Base-by-base conservation (phyloP, 2,888 invertebrate genomes). In the Drosophila demipolita region DNA sequence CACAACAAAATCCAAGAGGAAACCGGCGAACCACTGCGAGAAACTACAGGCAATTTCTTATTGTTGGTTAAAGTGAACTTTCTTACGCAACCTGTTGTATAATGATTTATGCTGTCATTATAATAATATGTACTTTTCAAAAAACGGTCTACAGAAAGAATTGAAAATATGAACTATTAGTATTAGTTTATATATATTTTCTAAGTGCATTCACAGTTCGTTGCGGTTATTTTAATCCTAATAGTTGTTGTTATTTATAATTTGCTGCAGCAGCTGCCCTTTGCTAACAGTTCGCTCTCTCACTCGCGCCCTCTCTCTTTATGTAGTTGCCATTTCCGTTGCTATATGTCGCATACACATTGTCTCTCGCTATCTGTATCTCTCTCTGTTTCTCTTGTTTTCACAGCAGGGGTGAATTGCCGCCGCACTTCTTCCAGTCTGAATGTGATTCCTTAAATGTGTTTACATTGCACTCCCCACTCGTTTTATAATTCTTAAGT, bases 241-340 rank as follows among this genome's bases (percentile, higher is more conserved):
- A 42, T 63, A 55, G 58, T 82, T 82, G 66, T 84, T 89, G 75
- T 84, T 84, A 82, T 89, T 89, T 85, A 71, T 87, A 84, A 69
- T 61, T 38, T 50, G 59, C 40, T 81, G 73, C 84, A 68, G 57
- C 83, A 87, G 75, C 83, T 89, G 87, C 87, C 80, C 61, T 69
- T 79, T 65, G 70, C 45, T 71, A 73, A 55, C 55, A 42, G 38
- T 40, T 40, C 23, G 23, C 15, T 26, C 36, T 40, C 48, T 36
- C 12, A 11, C 55, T 63, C 8, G 15, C 20, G 45, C 45, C 15
- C 50, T 57, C 38, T 40, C 45, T 75, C 61, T 20, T 45, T 66
- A 58, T 80, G 66, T 63, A 71, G 69, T 70, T 81, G 83, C 67
- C 75, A 87, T 87, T 89, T 83, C 82, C 90, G 90, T 82, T 81